Evolutionary conservation across 2,888 invertebrate species (phyloP).

Genomic region (Alentia gelatinosa): DNA sequence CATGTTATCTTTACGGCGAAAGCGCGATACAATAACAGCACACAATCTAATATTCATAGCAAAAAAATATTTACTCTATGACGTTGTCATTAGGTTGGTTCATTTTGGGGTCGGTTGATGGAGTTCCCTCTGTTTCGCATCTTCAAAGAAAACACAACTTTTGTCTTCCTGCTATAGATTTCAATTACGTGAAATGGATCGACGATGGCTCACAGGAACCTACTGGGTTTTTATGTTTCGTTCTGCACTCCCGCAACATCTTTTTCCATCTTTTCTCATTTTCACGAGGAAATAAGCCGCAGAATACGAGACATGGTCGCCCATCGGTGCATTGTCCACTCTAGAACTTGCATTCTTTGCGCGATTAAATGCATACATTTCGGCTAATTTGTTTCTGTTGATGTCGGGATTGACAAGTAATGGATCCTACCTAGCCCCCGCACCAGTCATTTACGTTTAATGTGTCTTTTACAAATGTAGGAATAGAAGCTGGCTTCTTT

Average conservation of each 20-base stretch:
- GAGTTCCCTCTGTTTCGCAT: neutral
- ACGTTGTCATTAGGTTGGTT: neutral
- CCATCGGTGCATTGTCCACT: neutral
- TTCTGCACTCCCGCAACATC: neutral
- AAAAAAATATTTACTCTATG: neutral
- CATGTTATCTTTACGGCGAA: neutral
- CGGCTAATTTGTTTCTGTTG: constrained; percentile 47
- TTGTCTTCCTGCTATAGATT: constrained; percentile 9
- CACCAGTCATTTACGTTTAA: neutral
- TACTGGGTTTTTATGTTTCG: neutral
- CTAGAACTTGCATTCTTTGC: constrained; percentile 4
- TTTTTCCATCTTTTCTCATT: constrained; percentile 34
- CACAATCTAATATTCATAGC: neutral
- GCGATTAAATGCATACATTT: constrained; percentile 22
- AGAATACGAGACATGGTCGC: neutral
- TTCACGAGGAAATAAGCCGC: constrained; percentile 15
- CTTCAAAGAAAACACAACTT: constrained; percentile 14
- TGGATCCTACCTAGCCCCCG: constrained; percentile 11
- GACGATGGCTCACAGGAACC: neutral
- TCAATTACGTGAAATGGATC: constrained; percentile 33
- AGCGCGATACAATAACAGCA: neutral
- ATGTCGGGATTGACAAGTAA: neutral
- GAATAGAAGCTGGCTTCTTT: neutral
- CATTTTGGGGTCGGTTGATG: neutral
- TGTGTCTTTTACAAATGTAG: neutral